Base-by-base conservation (phyloP, 2,888 invertebrate species). In the Mythimna vitellina region DNA sequence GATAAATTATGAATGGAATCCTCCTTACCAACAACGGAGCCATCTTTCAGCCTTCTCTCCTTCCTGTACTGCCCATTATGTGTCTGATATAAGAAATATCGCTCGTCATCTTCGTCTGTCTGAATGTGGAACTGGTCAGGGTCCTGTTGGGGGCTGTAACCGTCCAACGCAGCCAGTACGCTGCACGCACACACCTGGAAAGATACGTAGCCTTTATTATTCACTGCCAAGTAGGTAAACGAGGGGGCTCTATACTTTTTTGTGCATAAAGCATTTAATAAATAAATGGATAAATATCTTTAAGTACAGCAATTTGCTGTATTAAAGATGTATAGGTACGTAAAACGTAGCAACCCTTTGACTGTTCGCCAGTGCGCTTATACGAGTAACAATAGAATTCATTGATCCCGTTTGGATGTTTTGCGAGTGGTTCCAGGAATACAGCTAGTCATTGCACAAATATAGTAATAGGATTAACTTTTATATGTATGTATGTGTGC, bases 51-150 rank as follows among this genome's bases (percentile, higher is more conserved):
- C 65, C 99, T 96, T 90, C 98, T 98, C 91, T 99, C 99, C 93
- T 98, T 98, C 65, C 99, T 97, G 92, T 98, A 98, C 93, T 99
- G 99, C 1, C 99, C 99, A 90, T 98, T 98, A 88, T 98, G 97
- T 0, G 99, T 99, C 94, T 99, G 98, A 92, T 98, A 99, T 81
- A 98, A 97, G 96, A 99, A 99, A 95, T 98, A 98, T 67, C 99
- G 96, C 91, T 99, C 98, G 29, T 98, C 98, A n/a, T 98, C 98
- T 92, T 98, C 98, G 89, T 99, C 99, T 17, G 98, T 99, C 95
- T 99, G 99, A 87, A 99, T 98, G 96, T 99, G 99, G 95, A 98
- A 99, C 93, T 99, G 98, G 74, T 97, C 97, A 64, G 97, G 97
- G 69, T 97, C 96, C 88, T 97, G 97, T 96, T 97, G 97, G 57